Conservation (phyloP, 2,113 vertebrate genomes). For the Sigmodon hispidus region DNA sequence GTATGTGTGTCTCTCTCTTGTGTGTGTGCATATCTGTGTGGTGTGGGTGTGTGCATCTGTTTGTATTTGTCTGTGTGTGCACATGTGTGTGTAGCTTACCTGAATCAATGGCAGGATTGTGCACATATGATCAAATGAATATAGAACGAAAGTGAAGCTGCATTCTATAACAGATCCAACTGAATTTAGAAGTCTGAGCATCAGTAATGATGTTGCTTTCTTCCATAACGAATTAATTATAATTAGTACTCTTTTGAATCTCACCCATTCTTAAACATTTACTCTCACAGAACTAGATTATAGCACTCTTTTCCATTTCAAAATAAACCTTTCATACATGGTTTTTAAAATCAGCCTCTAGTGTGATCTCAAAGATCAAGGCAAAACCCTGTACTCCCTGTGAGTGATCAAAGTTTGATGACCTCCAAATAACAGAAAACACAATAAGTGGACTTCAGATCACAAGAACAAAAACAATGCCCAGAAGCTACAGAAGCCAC, state of each 20-base stretch:
- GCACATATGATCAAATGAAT: neutral
- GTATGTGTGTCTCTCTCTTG: too few species aligned
- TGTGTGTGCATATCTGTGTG: neutral
- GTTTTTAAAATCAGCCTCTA: conserved; percentile 81
- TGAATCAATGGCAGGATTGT: conserved; percentile 36
- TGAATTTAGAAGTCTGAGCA: conserved; percentile 29
- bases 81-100: neutral
- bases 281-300: conserved; percentile 53
- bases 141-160: conserved; percentile 9
- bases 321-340: conserved; percentile 73
- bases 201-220: neutral
- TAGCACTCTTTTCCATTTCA: conserved; percentile 66
- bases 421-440: conserved; percentile 91
- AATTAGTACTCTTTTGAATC: conserved; percentile 66
- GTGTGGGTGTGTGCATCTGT: neutral
- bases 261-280: conserved; percentile 64
- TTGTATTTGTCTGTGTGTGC: neutral
- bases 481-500: conserved; percentile 89
- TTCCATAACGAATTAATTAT: conserved; percentile 32
- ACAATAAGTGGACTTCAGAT: conserved; percentile 90
- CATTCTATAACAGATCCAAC: neutral
- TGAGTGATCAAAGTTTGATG: conserved; percentile 91
- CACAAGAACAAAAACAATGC: conserved; percentile 91
- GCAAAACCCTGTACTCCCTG: conserved; percentile 86
- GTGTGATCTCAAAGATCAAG: conserved; percentile 84